These are phyloP conservation scores for Erebia epiphron DNA, from an alignment of 2,888 invertebrate genomes.

Conservation along the genomic window DNA sequence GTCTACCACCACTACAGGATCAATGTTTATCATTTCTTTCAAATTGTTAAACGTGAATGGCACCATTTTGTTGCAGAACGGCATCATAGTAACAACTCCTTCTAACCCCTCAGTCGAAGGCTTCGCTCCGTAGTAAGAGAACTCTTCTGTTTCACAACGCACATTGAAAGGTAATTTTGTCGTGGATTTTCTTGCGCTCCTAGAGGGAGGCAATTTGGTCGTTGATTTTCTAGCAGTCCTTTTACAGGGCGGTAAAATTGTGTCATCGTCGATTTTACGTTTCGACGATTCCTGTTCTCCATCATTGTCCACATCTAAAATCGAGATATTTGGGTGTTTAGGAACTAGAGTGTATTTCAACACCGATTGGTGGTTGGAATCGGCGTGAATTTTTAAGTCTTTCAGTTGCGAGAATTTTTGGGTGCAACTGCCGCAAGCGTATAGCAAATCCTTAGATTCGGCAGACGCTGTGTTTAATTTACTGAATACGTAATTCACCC, in stretches of 20 bases:
- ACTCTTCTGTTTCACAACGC: conserved; percentile 52
- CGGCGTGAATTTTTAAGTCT: conserved; percentile 56
- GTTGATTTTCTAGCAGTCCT: conserved; percentile 78
- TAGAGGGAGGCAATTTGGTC: conserved; percentile 58
- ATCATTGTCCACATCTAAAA: conserved; percentile 34
- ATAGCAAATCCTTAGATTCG: conserved; percentile 41
- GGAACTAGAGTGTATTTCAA: conserved; percentile 45
- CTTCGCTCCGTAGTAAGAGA: conserved; percentile 77
- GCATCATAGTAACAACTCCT: conserved; percentile 76
- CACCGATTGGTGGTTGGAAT: conserved; percentile 46
- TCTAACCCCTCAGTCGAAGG: conserved; percentile 62
- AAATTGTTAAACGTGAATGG: conserved; percentile 74
- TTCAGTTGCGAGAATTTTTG: conserved; percentile 50
- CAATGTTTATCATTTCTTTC: conserved; percentile 30
- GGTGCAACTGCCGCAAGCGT: conserved; percentile 51
- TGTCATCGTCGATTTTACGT: conserved; percentile 11
- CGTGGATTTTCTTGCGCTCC: conserved; percentile 60
- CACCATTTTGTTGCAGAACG: conserved; percentile 77
- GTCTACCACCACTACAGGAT: conserved; percentile 27
- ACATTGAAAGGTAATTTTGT: conserved; percentile 57
- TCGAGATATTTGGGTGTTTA: conserved; percentile 4
- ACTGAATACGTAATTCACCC: conserved; percentile 56
- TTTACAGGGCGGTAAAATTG: conserved; percentile 22
- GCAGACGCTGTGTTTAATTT: conserved; percentile 47
- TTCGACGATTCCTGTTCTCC: conserved; percentile 8